Conservation (phyloP, 2,113 vertebrate genomes). For the Epinephelus cyanopodus region DNA sequence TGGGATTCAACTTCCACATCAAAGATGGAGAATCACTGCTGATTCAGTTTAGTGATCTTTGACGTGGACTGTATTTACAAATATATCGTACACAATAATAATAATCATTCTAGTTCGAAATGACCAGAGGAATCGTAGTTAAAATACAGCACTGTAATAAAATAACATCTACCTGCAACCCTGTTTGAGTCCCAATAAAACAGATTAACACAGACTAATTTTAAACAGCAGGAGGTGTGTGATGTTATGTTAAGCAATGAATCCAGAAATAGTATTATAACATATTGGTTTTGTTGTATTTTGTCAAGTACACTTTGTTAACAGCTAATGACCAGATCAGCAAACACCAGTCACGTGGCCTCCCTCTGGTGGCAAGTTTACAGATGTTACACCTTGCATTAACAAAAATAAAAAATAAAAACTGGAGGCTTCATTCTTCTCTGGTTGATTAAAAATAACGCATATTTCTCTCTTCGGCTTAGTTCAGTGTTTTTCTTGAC, state of each 20-base stretch:
- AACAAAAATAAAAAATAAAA: slow-evolving; percentile 19
- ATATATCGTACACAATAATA: slow-evolving; percentile 73
- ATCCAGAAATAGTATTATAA: slow-evolving; percentile 39
- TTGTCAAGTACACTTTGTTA: slow-evolving; percentile 70
- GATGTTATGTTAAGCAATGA: slow-evolving; percentile 65
- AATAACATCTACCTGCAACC: slow-evolving; percentile 76
- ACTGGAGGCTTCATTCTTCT: slow-evolving; percentile 42
- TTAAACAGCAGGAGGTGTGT: slow-evolving; percentile 53
- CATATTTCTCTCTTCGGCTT: slow-evolving; percentile 46
- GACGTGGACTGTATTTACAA: slow-evolving; percentile 77
- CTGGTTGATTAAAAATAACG: slow-evolving; percentile 62
- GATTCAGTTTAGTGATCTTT: slow-evolving; percentile 65
- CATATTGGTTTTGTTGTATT: slow-evolving; percentile 62
- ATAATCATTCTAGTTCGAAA: slow-evolving; percentile 72
- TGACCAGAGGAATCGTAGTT: slow-evolving; percentile 75
- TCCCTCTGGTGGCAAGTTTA: slow-evolving; percentile 69
- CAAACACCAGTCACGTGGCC: slow-evolving; percentile 52
- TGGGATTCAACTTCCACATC: slow-evolving; percentile 70
- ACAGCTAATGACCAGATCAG: slow-evolving; percentile 57
- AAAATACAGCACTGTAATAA: slow-evolving; percentile 85
- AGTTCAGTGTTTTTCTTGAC: slow-evolving; percentile 54
- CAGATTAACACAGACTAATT: slow-evolving; percentile 45
- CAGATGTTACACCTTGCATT: slow-evolving; percentile 51
- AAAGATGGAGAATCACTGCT: slow-evolving; percentile 56
- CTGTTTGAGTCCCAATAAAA: slow-evolving; percentile 73